Evolutionary conservation across 2,888 invertebrate genomes (phyloP).

Genomic region (Melinaea menophilus): DNA sequence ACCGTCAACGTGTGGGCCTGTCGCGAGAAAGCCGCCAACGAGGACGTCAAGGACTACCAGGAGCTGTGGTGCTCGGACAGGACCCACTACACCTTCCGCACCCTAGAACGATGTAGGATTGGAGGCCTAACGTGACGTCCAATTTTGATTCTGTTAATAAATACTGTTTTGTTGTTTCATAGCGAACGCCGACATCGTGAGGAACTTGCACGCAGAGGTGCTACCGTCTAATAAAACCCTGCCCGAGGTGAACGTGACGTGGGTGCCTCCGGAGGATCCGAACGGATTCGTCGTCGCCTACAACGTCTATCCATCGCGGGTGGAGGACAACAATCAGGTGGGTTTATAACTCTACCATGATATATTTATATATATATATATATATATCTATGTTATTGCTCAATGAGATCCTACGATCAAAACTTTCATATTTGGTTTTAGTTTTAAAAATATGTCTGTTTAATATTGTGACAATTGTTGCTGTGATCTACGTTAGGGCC

Average conservation of each 20-base stretch:
- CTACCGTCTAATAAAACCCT: slow-evolving; percentile 65
- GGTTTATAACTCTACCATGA: background rate
- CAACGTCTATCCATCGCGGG: slow-evolving; percentile 84
- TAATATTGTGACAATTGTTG: no score
- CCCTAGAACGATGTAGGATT: slow-evolving; percentile 51
- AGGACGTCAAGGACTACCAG: slow-evolving; percentile 63
- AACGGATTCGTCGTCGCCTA: slow-evolving; percentile 94
- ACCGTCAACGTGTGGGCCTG: slow-evolving; percentile 87
- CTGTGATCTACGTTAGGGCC: no score
- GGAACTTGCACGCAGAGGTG: slow-evolving; percentile 63
- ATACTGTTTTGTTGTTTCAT: slow-evolving; percentile 25
- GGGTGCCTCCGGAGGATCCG: slow-evolving; percentile 89
- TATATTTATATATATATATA: no score
- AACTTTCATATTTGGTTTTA: no score
- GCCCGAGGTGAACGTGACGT: slow-evolving; percentile 82
- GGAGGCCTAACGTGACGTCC: background rate
- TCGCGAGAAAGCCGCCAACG: slow-evolving; percentile 78
- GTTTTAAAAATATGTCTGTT: no score
- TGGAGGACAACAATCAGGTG: slow-evolving; percentile 74
- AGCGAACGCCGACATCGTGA: slow-evolving; percentile 84
- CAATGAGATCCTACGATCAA: no score
- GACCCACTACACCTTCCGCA: slow-evolving; percentile 60
- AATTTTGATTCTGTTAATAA: background rate
- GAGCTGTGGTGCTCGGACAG: slow-evolving; percentile 72
- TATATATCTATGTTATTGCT: no score